Percentiles rank a stretch among this genome's conserved stretches.
phyloP scores from a whole-genome alignment of 2,113 vertebrate species.

The Ptychochromis oligacanthus region DNA sequence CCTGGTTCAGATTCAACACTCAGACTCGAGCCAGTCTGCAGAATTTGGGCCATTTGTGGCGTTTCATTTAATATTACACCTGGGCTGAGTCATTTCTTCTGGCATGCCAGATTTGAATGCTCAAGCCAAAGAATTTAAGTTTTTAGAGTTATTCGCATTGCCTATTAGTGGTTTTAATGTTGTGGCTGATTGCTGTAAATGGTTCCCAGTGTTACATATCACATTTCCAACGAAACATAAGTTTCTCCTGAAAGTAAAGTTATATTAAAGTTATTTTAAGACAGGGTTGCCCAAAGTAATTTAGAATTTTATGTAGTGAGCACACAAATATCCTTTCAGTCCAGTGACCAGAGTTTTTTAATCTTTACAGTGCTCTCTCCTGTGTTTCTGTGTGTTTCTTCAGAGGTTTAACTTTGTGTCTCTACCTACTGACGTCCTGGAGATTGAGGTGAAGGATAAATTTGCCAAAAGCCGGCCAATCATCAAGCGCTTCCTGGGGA shows the following conservation, averaged over 20 bases:
- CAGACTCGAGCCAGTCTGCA: neutral
- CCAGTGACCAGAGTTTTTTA: neutral
- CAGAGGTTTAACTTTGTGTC: constrained; percentile 97
- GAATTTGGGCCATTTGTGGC: neutral
- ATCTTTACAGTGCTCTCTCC: neutral
- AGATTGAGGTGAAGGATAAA: constrained; percentile 99
- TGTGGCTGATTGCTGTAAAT: fast-evolving
- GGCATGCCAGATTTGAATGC: neutral
- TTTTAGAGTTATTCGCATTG: neutral
- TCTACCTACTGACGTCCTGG: constrained; percentile 95
- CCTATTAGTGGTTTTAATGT: neutral
- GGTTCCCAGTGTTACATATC: neutral
- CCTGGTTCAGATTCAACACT: neutral
- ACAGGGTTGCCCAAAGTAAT: neutral
- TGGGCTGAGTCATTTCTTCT: no score
- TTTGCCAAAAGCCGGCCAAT: constrained; percentile 98
- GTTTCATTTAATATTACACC: neutral
- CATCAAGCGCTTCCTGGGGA: constrained; percentile 97
- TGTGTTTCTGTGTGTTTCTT: constrained; percentile 49
- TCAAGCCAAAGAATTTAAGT: fast-evolving
- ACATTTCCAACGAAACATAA: neutral
- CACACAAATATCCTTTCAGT: neutral
- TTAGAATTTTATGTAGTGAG: no score
- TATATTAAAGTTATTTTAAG: neutral
- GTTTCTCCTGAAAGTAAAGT: no score